phyloP scores from a whole-genome alignment of 2,113 vertebrate species.

The Rhadina sibilatrix region DNA sequence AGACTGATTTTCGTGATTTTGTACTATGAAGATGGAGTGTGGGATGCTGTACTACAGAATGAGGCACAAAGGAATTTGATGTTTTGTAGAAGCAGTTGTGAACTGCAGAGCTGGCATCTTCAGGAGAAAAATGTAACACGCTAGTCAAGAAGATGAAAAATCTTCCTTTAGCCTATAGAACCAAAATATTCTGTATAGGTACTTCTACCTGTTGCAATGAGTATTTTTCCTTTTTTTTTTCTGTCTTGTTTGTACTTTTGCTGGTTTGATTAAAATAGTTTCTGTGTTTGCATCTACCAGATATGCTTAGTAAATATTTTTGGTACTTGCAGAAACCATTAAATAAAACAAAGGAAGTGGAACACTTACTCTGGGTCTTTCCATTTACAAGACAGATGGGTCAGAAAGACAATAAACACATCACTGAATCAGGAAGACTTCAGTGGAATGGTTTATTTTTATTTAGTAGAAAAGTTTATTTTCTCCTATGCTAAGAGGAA shows the following conservation, averaged over 20 bases:
- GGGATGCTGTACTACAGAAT: not conserved
- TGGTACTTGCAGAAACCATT: not conserved
- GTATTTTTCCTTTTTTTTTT: not conserved
- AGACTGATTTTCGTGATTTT: not conserved
- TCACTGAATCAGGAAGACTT: not conserved
- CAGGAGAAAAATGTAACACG: not conserved
- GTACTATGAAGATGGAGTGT: not conserved
- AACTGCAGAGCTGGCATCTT: not conserved
- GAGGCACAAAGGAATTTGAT: not conserved
- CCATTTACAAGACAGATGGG: not conserved
- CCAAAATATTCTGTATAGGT: not conserved
- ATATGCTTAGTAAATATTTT: not conserved
- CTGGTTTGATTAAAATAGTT: not conserved
- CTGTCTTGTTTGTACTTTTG: not conserved
- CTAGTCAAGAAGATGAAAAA: not conserved
- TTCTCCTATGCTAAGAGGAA: not conserved
- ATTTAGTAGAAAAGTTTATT: not conserved
- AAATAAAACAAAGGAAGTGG: not conserved
- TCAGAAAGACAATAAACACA: not conserved
- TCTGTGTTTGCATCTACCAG: not conserved
- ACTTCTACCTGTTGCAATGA: not conserved
- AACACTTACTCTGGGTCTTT: not conserved
- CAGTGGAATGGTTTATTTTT: not conserved
- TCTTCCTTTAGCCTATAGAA: not conserved
- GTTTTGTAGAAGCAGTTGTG: not conserved